Base-by-base conservation (phyloP, 2,113 vertebrate genomes). In the Mus spicilegus region DNA sequence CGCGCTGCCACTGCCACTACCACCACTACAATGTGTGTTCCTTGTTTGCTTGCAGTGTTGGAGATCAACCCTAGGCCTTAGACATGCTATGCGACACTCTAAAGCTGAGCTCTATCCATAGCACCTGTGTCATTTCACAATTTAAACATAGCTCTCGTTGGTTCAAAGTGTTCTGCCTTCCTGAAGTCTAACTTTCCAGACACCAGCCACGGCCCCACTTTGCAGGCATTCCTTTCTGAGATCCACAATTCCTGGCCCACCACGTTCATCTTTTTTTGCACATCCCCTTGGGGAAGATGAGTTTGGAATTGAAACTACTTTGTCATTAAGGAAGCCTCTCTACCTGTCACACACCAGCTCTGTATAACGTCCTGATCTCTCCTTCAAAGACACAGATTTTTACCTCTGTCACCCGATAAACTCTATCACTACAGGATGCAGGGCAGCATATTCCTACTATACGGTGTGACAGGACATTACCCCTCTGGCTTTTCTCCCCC, bases 1-100 rank as follows among this genome's bases (percentile, higher is more conserved):
- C 22, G 46, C 7, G 0, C 75, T 0, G 0, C 39, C 39, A 10
- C 70, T 22, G 2, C 12, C 26, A 10, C 76, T 39, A 42, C 22
- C 11, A 3, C 12, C 24, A 7, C 24, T 24, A 76, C 39, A 39
- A 26, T 54, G 2, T 61, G 17, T 86, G 26, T 69, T 51, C 20
- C 17, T 87, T 69, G n/a, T 86, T 86, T 69, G 63, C 2, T 86
- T 49, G 28, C 16, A 67, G 28, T 36, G 63, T 28, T 49, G 42
- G 42, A 69, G 56, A 33, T 51, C 39, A 86, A 33, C 11, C 63
- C 42, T 63, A 49, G 42, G 46, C 28, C 63, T 30, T 67, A 61
- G 14, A 0, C 5, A 30, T 30, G 39, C 16, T 86, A 30, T 3
- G 3, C 5, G 46, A 51, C 28, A 13, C 11, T 24, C 7, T 10